Evolutionary conservation across 35 echinoderm and acorn worm species (phyloP).

Genomic region (Ophiothrix spiculata): DNA sequence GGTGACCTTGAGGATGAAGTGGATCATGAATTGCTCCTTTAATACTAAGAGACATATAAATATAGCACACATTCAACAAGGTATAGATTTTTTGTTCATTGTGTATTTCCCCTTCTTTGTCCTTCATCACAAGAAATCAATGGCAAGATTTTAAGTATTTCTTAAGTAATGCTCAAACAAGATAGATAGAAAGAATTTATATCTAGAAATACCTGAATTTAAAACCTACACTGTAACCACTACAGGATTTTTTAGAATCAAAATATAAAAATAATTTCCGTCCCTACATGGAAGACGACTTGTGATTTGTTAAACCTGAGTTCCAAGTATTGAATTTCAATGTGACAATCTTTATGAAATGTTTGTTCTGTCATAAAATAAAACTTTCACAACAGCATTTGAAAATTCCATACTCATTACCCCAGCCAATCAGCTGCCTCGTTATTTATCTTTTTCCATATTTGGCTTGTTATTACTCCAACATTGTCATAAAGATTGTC

Average conservation of each 20-base stretch:
- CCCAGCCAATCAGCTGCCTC: background rate
- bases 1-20: no score
- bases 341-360: no score
- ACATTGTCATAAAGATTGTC: background rate
- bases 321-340: background rate
- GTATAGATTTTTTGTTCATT: slow-evolving; percentile 5
- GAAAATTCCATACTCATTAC: background rate
- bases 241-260: background rate
- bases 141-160: background rate
- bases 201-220: background rate
- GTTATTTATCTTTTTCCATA: background rate
- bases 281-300: background rate
- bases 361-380: no score
- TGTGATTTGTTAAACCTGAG: background rate
- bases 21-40: no score
- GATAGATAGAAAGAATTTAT: background rate
- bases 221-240: background rate
- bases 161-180: background rate
- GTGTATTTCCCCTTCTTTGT: background rate
- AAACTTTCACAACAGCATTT: no score
- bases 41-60: no score
- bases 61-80: no score
- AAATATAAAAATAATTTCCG: background rate
- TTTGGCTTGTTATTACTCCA: background rate
- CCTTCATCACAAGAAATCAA: background rate